Base-by-base conservation (phyloP, 2,797 vertebrate species). In the Phrynocephalus guinanensis region DNA sequence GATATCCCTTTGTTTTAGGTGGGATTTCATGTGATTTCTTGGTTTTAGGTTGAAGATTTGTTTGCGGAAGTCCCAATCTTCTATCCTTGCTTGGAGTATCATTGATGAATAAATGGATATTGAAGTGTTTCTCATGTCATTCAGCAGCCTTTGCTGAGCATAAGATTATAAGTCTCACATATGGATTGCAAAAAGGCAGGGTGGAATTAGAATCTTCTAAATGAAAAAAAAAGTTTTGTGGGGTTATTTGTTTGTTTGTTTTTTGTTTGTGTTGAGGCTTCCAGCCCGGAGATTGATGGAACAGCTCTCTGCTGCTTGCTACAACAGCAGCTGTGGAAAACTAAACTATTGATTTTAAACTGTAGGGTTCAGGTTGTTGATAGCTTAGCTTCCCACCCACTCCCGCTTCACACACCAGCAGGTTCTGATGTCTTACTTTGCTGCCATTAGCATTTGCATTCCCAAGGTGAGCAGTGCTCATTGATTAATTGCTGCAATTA, bases 401-500 rank as follows among this genome's bases (percentile, higher is more conserved):
- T n/a, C 76, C 30, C 1, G 11, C 68, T 72, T 63, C 16, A 3
- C 44, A 85, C 71, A n/a, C 83, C 44, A 63, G 10, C 38, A 3
- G 22, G 2, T n/a, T 11, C 18, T 76, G 44, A 88, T 81, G 83
- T 88, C 83, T 88, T 76, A 85, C 33, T 85, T 72, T 52, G 56
- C 63, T 44, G 67, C 83, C 56, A 76, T 56, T 81, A 44, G 71
- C 71, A 70, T 88, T 84, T 73, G n/a, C 38, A 22, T 88, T 75
- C 56, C 87, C 66, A 30, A 68, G 75, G 48, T 79, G 67, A 68
- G 38, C 48, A 10, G 26, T 26, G 9, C 26, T 52, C 24, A 30
- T 60, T 75, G 78, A 88, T 85, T 88, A 88, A 88, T 88, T 70
- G 78, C 78, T 56, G 78, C 44, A 63, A 85, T 88, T 88, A 88